Evolutionary conservation across 2,888 invertebrate genomes (phyloP), one percentile per base, ranked within the genome.

Genomic region (Rhabditoides inermis): DNA sequence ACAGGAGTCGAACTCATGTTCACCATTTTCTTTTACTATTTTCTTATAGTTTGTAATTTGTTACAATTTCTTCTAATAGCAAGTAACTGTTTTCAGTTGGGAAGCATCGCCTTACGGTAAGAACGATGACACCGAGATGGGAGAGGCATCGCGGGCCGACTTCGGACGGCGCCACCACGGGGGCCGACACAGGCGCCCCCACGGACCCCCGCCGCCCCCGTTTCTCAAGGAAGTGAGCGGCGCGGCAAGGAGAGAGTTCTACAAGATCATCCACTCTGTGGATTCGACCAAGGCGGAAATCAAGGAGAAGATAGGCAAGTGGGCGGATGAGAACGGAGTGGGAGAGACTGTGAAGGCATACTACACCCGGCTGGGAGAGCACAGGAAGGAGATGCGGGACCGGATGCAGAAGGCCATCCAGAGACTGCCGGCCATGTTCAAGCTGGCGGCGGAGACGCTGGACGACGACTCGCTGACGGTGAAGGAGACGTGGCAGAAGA

Each of bases 291-390:
- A 26, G 20, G 45, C 22, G 15, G 45, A 30, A 2, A 45, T 45
- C 32, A 45, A 45, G 45, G 32, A 45, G 45, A 45, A 45, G 20
- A 12, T 45, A 1, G 4, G 12, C 12, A 32, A 45, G 32, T 45
- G 45, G 45, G 20, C 45, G 12, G 32, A 30, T 28, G 32, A 45
- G 45, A 45, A 30, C n/a, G 45, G 45, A 45, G 45, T 45, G 3
- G 45, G 32, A 32, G 45, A 32, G 15, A 45, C n/a, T n/a, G n/a
- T n/a, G n/a, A n/a, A n/a, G n/a, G n/a, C n/a, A n/a, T n/a, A n/a
- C n/a, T n/a, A n/a, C n/a, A n/a, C n/a, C n/a, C n/a, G n/a, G n/a
- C n/a, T n/a, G n/a, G n/a, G n/a, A n/a, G n/a, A n/a, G n/a, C n/a
- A n/a, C n/a, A n/a, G n/a, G n/a, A n/a, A n/a, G n/a, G n/a, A n/a